Base-by-base conservation (phyloP, 2,113 vertebrate species). In the Apaloderma vittatum region DNA sequence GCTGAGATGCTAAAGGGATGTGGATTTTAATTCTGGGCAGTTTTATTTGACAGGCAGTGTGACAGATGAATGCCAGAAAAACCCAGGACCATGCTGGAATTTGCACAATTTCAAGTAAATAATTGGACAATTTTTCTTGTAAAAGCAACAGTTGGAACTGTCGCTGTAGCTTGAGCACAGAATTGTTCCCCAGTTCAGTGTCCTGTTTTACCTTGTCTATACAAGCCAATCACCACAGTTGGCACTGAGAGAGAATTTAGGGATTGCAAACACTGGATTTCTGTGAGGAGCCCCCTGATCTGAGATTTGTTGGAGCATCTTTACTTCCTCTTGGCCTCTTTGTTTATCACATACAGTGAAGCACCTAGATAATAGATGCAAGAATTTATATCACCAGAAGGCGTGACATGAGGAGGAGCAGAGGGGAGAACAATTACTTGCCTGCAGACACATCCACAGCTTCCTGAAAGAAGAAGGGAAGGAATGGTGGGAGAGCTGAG, bases 11-110 rank as follows among this genome's bases (percentile, higher is more conserved):
- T 97, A 80, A 91, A 95, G 94, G 94, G 88, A 93, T 83, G 72
- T 43, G 43, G 84, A 96, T 91, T 98, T 97, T 96, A 96, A 97
- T 98, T 97, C 92, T 95, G 93, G 96, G 95, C 10, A n/a, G 72
- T 71, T 95, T 97, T 95, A 58, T 94, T 14, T 76, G 78, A 86
- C 73, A 88, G 91, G 90, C 82, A 95, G 51, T 36, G 62, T 96
- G 91, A 97, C 24, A 77, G 75, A 97, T 95, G 94, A 97, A 80
- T 87, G 76, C 61, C 61, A 93, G 93, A 78, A 96, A 79, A 93
- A 72, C 61, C 75, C 5, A 16, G 46, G 54, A 79, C 49, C 75
- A n/a, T 63, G 34, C 52, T 46, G 79, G 91, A 90, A 96, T 90
- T 92, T 88, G 54, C 11, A 9, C 62, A 62, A 40, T 94, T 96